These are phyloP conservation scores for Propithecus coquereli DNA, from an alignment of 2,113 vertebrate species.

Conservation along the genomic window DNA sequence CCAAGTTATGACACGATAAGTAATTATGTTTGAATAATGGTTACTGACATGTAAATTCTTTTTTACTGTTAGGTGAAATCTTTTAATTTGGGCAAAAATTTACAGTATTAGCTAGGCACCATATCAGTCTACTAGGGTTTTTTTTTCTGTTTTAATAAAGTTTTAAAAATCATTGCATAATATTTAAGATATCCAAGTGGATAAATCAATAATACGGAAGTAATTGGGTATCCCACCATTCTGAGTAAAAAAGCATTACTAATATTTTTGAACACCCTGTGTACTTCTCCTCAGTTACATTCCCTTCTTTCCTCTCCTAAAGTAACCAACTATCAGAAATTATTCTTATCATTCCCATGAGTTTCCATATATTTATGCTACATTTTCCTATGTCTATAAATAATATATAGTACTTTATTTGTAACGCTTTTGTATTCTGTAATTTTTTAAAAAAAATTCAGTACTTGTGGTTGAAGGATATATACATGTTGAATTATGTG, in stretches of 20 bases:
- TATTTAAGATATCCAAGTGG: conserved; percentile 2
- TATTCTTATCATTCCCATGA: background rate
- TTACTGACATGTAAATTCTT: background rate
- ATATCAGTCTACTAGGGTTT: background rate
- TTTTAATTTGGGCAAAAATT: conserved; percentile 24
- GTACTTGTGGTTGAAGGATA: conserved; percentile 6
- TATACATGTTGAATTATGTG: background rate
- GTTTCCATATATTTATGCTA: background rate
- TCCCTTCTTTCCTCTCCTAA: background rate
- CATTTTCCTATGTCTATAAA: background rate
- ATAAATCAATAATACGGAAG: background rate
- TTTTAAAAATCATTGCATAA: background rate
- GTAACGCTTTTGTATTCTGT: background rate
- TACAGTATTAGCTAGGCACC: background rate
- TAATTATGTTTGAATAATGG: conserved; percentile 3
- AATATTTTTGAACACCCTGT: background rate
- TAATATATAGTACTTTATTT: background rate
- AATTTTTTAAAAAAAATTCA: background rate
- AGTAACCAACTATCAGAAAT: background rate
- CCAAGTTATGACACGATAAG: background rate
- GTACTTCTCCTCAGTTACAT: background rate
- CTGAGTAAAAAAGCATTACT: background rate
- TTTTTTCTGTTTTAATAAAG: background rate
- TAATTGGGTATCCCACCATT: background rate
- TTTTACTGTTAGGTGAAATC: conserved; percentile 19